These are phyloP conservation scores for Epizoanthus stellaris DNA, from an alignment of 92 coral and sea anemone genomes.

Conservation along the genomic window DNA sequence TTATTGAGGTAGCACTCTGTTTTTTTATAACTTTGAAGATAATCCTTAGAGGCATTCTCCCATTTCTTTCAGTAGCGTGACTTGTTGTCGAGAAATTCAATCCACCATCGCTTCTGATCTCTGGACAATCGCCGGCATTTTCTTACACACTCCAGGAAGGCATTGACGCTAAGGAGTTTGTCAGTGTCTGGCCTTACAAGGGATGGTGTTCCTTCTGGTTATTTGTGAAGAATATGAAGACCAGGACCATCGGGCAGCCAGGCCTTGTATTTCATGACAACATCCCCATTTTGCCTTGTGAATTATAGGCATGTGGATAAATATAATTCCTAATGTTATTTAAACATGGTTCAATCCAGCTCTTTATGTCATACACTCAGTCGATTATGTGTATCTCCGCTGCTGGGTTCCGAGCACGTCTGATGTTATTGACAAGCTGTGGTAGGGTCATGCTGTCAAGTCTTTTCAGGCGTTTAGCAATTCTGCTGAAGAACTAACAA, in stretches of 20 bases:
- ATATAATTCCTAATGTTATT: conserved; percentile 22
- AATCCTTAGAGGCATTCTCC: neutral
- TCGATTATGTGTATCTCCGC: neutral
- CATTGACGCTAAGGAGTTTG: conserved; percentile 9
- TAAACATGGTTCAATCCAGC: conserved; percentile 22
- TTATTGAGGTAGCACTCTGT: neutral
- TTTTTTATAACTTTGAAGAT: neutral
- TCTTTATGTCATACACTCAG: neutral
- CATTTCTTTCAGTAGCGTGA: neutral
- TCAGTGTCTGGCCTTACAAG: conserved; percentile 11
- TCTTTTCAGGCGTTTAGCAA: conserved; percentile 15
- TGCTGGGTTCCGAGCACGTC: neutral
- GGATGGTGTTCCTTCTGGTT: conserved; percentile 27
- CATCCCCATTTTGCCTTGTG: conserved; percentile 4
- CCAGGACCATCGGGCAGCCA: conserved; percentile 48
- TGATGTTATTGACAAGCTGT: neutral
- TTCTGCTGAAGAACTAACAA: conserved; percentile 53
- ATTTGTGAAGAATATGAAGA: neutral
- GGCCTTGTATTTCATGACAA: conserved; percentile 43
- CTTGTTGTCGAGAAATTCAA: neutral
- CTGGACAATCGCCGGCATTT: conserved; percentile 4
- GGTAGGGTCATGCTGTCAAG: conserved; percentile 44
- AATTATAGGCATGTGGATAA: conserved; percentile 37
- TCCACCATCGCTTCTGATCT: conserved; percentile 28
- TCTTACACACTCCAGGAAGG: conserved; percentile 10